Base-by-base conservation (phyloP, 2,888 invertebrate species). In the Lingula anatina region DNA sequence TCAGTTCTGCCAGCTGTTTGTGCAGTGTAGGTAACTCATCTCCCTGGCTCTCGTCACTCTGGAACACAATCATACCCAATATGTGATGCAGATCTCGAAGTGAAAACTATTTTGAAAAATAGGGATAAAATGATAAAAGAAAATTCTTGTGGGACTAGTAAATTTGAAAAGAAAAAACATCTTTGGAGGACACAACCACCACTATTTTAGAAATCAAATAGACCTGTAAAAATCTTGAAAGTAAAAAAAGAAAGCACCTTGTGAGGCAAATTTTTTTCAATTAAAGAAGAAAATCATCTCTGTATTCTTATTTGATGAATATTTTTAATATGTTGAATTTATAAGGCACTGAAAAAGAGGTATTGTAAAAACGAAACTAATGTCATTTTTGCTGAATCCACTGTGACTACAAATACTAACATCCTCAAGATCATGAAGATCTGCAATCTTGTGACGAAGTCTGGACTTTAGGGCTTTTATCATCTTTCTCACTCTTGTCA, bases 371-470 rank as follows among this genome's bases (percentile, higher is more conserved):
- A n/a, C n/a, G n/a, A n/a, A n/a, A n/a, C n/a, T n/a, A n/a, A n/a
- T n/a, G n/a, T n/a, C n/a, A n/a, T n/a, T n/a, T n/a, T n/a, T n/a
- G n/a, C n/a, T n/a, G n/a, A n/a, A n/a, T n/a, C n/a, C n/a, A n/a
- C n/a, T n/a, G n/a, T n/a, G n/a, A n/a, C n/a, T n/a, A n/a, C n/a
- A n/a, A n/a, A n/a, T n/a, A 44, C 46, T 15, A 44, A 68, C 72
- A 65, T 72, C 72, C 49, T 70, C 71, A 5, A 68, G 46, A 55
- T 72, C 72, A 24, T 63, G 59, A 53, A 65, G 65, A 45, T 72
- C 71, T 4, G 71, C 72, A 49, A 68, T 59, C 41, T 57, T 62
- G 43, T 72, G 72, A 5, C 72, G 47, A 4, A 72, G 54, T 46
- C 69, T 68, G 2, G 71, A 71, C 49, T 67, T 66, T 7, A 70